phyloP scores from a whole-genome alignment of 2,797 vertebrate genomes.

The Vultur gryphus region DNA sequence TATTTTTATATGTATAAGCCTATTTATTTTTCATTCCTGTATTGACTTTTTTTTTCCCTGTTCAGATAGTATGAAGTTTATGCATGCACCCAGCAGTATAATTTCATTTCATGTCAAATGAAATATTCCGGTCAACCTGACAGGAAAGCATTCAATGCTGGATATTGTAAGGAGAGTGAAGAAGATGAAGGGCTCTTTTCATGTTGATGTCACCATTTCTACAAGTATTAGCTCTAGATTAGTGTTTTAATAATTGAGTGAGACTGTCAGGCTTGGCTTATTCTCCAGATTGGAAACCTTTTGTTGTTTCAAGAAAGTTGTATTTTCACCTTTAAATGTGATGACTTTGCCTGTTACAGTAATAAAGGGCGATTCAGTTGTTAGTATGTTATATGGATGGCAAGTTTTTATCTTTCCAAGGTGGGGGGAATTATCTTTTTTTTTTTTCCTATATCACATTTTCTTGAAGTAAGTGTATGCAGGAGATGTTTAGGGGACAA shows the following conservation, averaged over 20 bases:
- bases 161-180: not conserved
- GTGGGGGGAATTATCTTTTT: not conserved
- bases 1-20: not conserved
- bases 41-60: not conserved
- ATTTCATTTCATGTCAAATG: not conserved
- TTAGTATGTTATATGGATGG: not conserved
- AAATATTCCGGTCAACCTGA: not conserved
- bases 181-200: not conserved
- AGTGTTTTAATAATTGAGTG: not conserved
- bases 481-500: not conserved
- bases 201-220: not conserved
- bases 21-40: not conserved
- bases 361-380: not conserved
- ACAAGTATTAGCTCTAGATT: not conserved
- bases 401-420: not conserved
- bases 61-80: fast-evolving
- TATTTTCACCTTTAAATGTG: not conserved
- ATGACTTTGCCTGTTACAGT: not conserved
- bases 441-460: not conserved
- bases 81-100: not conserved
- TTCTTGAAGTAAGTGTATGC: not conserved
- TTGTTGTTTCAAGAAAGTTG: not conserved
- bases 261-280: not conserved
- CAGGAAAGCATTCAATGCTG: not conserved
- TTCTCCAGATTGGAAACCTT: not conserved